These are phyloP conservation scores for Candidula unifasciata DNA, from an alignment of 2,888 invertebrate genomes.

Conservation along the genomic window DNA sequence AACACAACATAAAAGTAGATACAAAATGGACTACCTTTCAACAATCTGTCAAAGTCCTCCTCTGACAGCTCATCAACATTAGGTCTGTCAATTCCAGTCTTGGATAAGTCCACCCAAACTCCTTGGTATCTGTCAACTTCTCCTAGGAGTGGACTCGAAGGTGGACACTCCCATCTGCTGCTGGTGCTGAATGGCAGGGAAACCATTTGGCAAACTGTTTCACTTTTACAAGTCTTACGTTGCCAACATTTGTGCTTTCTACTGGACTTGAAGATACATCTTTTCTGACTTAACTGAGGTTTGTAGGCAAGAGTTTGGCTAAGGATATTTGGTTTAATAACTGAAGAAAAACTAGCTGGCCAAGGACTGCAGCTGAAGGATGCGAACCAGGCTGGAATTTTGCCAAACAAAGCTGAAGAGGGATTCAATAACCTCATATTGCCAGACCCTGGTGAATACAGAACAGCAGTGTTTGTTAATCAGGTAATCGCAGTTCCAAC, in stretches of 20 bases:
- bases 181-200: neutral
- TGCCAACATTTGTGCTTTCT: neutral
- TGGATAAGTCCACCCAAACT: constrained; percentile 47
- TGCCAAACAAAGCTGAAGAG: neutral
- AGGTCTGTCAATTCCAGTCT: neutral
- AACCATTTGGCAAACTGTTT: neutral
- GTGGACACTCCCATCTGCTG: neutral
- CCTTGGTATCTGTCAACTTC: constrained; percentile 49
- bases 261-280: neutral
- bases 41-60: constrained; percentile 33
- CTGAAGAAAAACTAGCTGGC: neutral
- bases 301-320: neutral
- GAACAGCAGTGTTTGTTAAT: neutral
- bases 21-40: constrained; percentile 34
- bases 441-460: neutral
- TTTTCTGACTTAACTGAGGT: neutral
- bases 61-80: constrained; percentile 11
- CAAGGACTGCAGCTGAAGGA: neutral
- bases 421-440: neutral
- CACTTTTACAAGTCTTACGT: neutral
- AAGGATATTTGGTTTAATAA: neutral
- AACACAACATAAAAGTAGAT: too few species aligned
- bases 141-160: constrained; percentile 1
- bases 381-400: neutral
- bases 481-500: too few species aligned